phyloP scores from a whole-genome alignment of 2,888 invertebrate species.

The Seira musarum region DNA sequence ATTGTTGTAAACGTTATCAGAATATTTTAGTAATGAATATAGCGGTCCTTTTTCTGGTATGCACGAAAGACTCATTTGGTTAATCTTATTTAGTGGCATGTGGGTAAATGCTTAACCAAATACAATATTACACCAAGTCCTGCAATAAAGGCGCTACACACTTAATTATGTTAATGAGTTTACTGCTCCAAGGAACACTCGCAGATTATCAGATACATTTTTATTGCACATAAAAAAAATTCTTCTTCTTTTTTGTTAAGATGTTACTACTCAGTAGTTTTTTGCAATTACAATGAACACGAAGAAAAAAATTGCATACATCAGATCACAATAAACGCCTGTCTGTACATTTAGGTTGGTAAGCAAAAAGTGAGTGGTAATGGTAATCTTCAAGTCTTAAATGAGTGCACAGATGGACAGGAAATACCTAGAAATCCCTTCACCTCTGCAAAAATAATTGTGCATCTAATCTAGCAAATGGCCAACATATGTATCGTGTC shows the following conservation, averaged over 20 bases:
- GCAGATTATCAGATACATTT: background rate
- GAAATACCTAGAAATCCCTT: constrained; percentile 8
- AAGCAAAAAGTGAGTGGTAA: too few species aligned
- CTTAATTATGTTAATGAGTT: constrained; percentile 12
- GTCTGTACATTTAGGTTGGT: too few species aligned
- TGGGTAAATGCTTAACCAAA: background rate
- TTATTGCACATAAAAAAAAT: background rate
- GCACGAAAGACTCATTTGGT: constrained; percentile 7
- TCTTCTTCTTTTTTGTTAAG: constrained; percentile 5
- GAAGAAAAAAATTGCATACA: background rate
- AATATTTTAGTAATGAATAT: background rate
- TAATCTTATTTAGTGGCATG: background rate
- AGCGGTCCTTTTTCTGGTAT: constrained; percentile 3
- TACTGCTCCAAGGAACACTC: constrained; percentile 3
- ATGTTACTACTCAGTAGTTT: background rate
- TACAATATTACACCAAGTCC: background rate
- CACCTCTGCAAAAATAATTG: background rate
- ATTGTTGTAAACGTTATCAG: background rate
- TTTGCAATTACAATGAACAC: background rate
- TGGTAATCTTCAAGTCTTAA: background rate
- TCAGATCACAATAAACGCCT: background rate
- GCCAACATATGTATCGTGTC: too few species aligned
- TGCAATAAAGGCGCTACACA: background rate
- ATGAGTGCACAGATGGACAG: constrained; percentile 11
- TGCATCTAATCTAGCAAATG: too few species aligned